Conservation (phyloP, 2,888 invertebrate species). For the Troides oblongomaculatus region DNA sequence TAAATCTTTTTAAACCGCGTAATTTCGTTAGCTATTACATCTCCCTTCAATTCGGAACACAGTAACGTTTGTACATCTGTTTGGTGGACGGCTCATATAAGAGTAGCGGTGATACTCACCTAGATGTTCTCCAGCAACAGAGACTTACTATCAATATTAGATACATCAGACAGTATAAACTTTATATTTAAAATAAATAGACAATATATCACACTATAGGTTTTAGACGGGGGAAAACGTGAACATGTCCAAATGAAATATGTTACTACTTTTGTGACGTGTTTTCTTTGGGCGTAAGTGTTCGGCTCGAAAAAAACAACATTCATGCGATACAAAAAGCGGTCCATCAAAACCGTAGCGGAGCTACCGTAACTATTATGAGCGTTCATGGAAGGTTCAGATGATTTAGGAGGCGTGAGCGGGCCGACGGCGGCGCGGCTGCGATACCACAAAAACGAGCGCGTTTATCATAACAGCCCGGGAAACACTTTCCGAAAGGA, state of each 20-base stretch:
- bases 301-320: conserved; percentile 1
- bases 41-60: too few relatives aligned
- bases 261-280: neutral
- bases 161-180: too few relatives aligned
- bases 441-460: conserved; percentile 22
- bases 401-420: conserved; percentile 26
- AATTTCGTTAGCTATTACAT: too few relatives aligned
- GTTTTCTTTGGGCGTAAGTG: conserved; percentile 11
- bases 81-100: too few relatives aligned
- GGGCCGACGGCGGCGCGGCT: conserved; percentile 2
- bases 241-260: neutral
- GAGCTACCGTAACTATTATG: conserved; percentile 20
- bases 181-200: neutral
- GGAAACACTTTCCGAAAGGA: conserved; percentile 14
- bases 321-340: conserved; percentile 26
- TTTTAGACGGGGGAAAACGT: neutral
- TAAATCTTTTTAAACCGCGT: too few relatives aligned
- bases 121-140: too few relatives aligned
- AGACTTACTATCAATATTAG: too few relatives aligned
- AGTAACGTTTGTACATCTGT: too few relatives aligned
- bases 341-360: conserved; percentile 15
- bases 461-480: conserved; percentile 13
- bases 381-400: conserved; percentile 26
- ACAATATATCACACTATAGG: neutral
- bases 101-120: too few relatives aligned